A percentile compares a stretch with the other conserved stretches of the same genome.
These are phyloP conservation scores for Synaphobranchus kaupii DNA, from an alignment of 2,797 vertebrate species.

Conservation along the genomic window DNA sequence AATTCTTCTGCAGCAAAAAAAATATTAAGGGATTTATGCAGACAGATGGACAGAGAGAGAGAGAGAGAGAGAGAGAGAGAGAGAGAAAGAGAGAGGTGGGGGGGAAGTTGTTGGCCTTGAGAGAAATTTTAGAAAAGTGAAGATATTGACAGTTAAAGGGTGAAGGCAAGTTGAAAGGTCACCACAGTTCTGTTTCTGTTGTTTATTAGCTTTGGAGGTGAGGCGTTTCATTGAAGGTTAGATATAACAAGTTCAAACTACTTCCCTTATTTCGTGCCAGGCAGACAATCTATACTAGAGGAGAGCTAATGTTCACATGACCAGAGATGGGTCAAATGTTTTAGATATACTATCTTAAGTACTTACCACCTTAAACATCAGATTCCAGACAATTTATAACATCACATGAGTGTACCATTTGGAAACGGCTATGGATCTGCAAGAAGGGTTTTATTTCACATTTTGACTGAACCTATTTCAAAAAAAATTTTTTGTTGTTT, in stretches of 20 bases:
- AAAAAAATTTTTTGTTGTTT: too few species aligned
- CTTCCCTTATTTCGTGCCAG: not conserved
- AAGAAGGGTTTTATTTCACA: not conserved
- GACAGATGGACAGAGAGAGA: not conserved
- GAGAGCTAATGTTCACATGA: not conserved
- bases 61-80: not conserved
- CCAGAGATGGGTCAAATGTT: not conserved
- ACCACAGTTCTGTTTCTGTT: not conserved
- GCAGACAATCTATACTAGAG: not conserved
- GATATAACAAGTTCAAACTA: not conserved
- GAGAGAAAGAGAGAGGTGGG: not conserved
- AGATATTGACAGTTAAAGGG: not conserved
- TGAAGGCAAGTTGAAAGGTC: not conserved
- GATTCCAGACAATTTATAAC: not conserved
- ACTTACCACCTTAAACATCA: not conserved
- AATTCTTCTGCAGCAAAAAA: not conserved
- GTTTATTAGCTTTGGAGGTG: not conserved
- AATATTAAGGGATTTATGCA: not conserved
- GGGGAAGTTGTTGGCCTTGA: not conserved
- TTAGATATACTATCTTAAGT: not conserved
- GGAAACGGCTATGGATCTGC: not conserved
- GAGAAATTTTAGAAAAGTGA: not conserved
- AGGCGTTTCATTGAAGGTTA: not conserved
- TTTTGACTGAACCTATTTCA: not conserved
- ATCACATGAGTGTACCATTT: not conserved